Percentiles rank a stretch among this genome's conserved stretches.
These are phyloP conservation scores for Numenius arquata DNA, from an alignment of 2,113 vertebrate species.

Conservation along the genomic window DNA sequence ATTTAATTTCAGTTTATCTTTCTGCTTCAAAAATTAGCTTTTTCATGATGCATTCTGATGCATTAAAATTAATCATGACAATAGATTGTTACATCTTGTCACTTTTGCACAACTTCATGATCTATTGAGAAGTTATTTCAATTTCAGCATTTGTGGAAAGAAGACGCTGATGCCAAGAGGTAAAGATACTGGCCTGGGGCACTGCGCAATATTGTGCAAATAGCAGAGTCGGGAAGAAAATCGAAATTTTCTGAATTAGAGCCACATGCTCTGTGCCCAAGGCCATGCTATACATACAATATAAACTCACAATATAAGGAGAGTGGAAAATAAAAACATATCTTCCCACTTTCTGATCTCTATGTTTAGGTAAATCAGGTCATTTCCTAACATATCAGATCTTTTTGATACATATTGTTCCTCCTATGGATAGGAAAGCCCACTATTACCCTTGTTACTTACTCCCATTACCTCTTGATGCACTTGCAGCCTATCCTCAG, in stretches of 20 bases:
- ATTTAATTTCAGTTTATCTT: not conserved
- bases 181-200: not conserved
- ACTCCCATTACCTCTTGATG: not conserved
- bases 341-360: not conserved
- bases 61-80: not conserved
- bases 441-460: not conserved
- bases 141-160: not conserved
- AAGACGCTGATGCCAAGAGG: not conserved
- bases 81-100: not conserved
- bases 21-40: not conserved
- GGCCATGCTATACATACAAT: not conserved
- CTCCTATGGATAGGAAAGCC: not conserved
- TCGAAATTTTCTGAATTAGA: not conserved
- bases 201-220: not conserved
- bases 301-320: not conserved
- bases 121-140: not conserved
- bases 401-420: not conserved
- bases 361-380: not conserved
- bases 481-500: slow-evolving; percentile 2
- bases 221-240: not conserved
- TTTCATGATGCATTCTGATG: not conserved
- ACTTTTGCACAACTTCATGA: not conserved
- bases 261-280: not conserved
- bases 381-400: not conserved
- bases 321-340: not conserved